Percentiles rank a stretch among this genome's conserved stretches.
These are phyloP conservation scores for Hydrophis major DNA, from an alignment of 2,797 vertebrate species.

Conservation along the genomic window DNA sequence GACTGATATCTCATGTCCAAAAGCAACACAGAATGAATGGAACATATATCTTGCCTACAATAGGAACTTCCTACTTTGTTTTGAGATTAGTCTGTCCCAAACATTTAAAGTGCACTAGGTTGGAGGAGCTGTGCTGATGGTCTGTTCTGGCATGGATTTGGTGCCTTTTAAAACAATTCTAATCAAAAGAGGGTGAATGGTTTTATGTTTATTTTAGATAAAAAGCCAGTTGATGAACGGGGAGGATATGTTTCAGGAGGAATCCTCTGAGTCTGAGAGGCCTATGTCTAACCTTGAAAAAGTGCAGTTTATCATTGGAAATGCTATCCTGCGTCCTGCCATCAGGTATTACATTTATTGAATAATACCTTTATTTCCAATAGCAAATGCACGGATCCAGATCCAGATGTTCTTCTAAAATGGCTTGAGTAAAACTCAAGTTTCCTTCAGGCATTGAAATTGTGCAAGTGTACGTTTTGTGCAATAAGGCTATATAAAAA, in stretches of 20 bases:
- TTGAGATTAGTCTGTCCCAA: not conserved
- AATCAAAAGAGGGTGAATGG: not conserved
- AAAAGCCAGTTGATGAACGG: constrained; percentile 69
- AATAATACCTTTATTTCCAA: not conserved
- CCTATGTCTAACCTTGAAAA: constrained; percentile 91
- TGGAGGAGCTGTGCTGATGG: not conserved
- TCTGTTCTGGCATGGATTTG: not conserved
- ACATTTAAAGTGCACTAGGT: not conserved
- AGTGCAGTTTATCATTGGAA: constrained; percentile 88
- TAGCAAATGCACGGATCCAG: not conserved
- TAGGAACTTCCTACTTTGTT: not conserved
- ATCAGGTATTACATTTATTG: constrained; percentile 79
- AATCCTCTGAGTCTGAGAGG: constrained; percentile 77
- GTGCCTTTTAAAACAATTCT: not conserved
- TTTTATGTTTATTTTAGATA: constrained; percentile 63
- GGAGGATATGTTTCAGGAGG: constrained; percentile 72
- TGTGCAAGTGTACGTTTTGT: not conserved
- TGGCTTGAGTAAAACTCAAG: not conserved
- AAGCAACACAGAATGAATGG: not conserved
- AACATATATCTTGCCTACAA: not conserved
- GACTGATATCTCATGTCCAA: not conserved
- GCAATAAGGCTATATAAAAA: not conserved
- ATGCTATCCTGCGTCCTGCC: constrained; percentile 82
- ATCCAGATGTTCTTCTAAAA: not conserved
- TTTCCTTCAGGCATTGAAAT: not conserved